Base-by-base conservation (phyloP, 2,113 vertebrate species). In the Cyprinodon brontotheroides region DNA sequence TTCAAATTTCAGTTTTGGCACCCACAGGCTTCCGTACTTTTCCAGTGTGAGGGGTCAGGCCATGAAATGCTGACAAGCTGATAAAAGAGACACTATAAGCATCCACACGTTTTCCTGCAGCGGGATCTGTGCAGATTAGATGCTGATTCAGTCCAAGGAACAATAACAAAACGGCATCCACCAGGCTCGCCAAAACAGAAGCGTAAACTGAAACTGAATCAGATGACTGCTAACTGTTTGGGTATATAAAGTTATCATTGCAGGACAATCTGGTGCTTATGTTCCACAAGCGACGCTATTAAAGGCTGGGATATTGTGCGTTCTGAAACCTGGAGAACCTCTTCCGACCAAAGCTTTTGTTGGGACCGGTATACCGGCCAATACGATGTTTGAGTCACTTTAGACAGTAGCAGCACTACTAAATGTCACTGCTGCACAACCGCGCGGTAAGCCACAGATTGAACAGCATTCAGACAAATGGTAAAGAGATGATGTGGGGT, bases 161-260 rank as follows among this genome's bases (percentile, higher is more conserved):
- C 53, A n/a, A n/a, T n/a, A 74, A 59, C 29, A 36, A 77, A 61
- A 70, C n/a, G n/a, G n/a, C 72, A 78, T 39, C 38, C 61, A 75
- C 29, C 65, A 75, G 53, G 20, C 29, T 61, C 48, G 66, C n/a
- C n/a, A 69, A 78, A 39, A 65, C 15, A 74, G 61, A 72, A 12
- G 79, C 37, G n/a, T 36, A 22, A 48, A 76, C 11, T 79, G 59
- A 76, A 22, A 80, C 39, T 75, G 45, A n/a, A 71, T 70, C 11
- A 70, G 72, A 69, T 64, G 43, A 87, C 39, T 79, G 15, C 86
- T 90, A 90, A 89, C 90, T 86, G 89, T 86, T 91, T 87, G 83
- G 64, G 78, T 77, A 82, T 65, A 43, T 66, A 71, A 22, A 70
- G 66, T 4, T 66, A 37, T 68, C 48, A 20, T 59, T 60, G 69